phyloP scores from a whole-genome alignment of 2,797 vertebrate species.

The Chelonia mydas region DNA sequence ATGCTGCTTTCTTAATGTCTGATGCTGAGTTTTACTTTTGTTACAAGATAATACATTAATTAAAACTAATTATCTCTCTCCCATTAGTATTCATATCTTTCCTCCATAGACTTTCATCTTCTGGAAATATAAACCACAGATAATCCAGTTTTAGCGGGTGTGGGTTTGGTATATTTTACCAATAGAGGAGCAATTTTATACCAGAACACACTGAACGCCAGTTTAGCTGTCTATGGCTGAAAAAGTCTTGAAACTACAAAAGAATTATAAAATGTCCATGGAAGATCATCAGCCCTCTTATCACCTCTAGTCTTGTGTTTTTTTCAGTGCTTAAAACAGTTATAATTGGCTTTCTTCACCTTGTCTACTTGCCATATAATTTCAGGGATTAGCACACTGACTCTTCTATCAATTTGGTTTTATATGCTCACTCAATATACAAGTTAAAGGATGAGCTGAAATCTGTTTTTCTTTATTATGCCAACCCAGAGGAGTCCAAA shows the following conservation, averaged over 20 bases:
- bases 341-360: background rate
- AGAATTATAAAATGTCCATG: background rate
- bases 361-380: background rate
- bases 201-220: background rate
- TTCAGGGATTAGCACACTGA: background rate
- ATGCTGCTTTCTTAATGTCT: background rate
- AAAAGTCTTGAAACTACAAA: background rate
- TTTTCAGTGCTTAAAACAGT: background rate
- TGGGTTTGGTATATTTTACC: background rate
- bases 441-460: background rate
- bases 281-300: background rate
- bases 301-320: background rate
- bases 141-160: accelerated
- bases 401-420: background rate
- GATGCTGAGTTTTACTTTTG: accelerated
- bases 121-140: accelerated
- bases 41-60: background rate
- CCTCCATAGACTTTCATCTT: background rate
- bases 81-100: background rate
- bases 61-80: background rate
- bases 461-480: background rate
- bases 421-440: background rate
- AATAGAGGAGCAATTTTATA: background rate
- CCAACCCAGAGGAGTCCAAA: background rate
- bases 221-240: background rate